A percentile compares a stretch with the other conserved stretches of the same genome.
These are phyloP conservation scores for Drosophila prolongata DNA, from an alignment of 2,888 invertebrate genomes.

Conservation along the genomic window DNA sequence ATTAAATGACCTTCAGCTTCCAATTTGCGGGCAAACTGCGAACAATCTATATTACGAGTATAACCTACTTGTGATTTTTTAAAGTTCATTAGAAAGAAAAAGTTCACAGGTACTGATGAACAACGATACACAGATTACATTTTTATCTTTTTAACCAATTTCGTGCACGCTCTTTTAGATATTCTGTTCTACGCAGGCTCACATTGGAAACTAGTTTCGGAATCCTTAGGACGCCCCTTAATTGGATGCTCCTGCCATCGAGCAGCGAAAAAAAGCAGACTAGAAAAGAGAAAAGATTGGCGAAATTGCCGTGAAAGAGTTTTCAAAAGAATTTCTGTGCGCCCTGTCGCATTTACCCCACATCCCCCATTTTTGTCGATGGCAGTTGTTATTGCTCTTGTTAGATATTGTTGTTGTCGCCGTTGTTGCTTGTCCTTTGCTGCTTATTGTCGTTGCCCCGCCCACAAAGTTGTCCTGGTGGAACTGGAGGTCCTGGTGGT, in stretches of 20 bases:
- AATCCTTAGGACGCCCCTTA: conserved; percentile 37
- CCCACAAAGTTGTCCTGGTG: background rate
- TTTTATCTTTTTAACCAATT: no score
- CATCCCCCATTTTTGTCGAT: background rate
- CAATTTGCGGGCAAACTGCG: background rate
- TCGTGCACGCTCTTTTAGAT: background rate
- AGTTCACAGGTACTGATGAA: background rate
- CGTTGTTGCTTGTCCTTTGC: conserved; percentile 1
- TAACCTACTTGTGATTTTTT: no score
- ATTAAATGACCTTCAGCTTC: background rate
- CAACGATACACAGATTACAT: background rate
- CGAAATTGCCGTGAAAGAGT: conserved; percentile 37
- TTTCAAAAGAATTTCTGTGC: conserved; percentile 29
- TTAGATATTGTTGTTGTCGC: conserved; percentile 49
- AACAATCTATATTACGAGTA: no score
- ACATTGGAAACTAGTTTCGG: conserved; percentile 1
- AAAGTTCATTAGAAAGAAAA: background rate
- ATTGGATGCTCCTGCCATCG: conserved; percentile 33
- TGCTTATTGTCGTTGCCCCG: background rate
- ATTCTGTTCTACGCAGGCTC: background rate
- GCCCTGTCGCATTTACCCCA: background rate
- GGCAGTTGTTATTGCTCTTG: conserved; percentile 37
- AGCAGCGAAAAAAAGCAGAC: background rate
- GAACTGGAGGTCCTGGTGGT: background rate
- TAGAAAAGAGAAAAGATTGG: conserved; percentile 20